A percentile compares a stretch with the other conserved stretches of the same genome.
Conservation (phyloP, 2,797 vertebrate genomes). For the Anableps anableps region DNA sequence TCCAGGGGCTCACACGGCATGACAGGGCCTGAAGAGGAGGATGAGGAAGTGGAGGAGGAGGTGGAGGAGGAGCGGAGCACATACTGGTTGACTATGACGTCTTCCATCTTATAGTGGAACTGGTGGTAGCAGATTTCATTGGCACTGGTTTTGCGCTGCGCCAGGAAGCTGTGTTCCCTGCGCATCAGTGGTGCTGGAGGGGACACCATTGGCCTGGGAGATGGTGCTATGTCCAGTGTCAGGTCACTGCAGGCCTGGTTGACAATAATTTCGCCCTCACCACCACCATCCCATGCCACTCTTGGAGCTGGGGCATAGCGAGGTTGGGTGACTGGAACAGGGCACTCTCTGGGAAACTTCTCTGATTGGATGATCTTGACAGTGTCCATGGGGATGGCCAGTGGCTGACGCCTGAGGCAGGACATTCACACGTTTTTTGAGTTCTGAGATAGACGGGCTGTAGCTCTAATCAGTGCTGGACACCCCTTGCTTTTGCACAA, state of each 20-base stretch:
- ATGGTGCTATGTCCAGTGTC: conserved; percentile 83
- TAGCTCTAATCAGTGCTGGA: conserved; percentile 49
- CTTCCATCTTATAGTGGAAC: conserved; percentile 94
- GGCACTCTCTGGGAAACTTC: conserved; percentile 94
- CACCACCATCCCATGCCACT: conserved; percentile 94
- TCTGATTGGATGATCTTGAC: conserved; percentile 98
- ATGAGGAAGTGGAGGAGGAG: conserved; percentile 76
- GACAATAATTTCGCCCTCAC: conserved; percentile 95
- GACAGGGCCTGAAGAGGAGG: conserved; percentile 79
- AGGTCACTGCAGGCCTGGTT: conserved; percentile 97
- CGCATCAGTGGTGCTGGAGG: conserved; percentile 78
- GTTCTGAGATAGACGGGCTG: conserved; percentile 43
- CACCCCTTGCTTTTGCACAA: conserved; percentile 33
- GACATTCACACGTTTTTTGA: conserved; percentile 84
- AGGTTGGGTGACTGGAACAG: conserved; percentile 86
- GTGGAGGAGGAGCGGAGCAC: conserved; percentile 88
- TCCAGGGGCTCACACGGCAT: conserved; percentile 94
- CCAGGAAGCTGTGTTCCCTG: conserved; percentile 84
- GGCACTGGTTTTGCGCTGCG: conserved; percentile 87
- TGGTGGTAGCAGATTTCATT: conserved; percentile 95
- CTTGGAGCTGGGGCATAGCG: conserved; percentile 89
- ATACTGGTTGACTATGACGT: conserved; percentile 97
- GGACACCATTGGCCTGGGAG: conserved; percentile 78
- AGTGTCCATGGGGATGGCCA: conserved; percentile 98
- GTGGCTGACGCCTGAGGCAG: conserved; percentile 96